Conservation (phyloP, 2,797 vertebrate species). For the Labeo calbasu region DNA sequence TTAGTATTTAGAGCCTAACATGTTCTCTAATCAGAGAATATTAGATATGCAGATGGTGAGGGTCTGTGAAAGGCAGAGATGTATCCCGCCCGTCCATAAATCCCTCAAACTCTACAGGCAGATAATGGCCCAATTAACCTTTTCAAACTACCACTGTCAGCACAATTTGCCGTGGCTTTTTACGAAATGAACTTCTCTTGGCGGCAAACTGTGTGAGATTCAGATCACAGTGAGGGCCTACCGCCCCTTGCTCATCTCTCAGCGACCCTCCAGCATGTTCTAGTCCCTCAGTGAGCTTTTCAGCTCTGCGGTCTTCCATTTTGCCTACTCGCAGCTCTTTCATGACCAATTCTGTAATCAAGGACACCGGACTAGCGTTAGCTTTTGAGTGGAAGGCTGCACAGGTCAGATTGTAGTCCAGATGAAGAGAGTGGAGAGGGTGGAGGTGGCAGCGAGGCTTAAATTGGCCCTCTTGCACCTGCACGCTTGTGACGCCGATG, state of each 20-base stretch:
- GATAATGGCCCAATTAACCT: constrained; percentile 86
- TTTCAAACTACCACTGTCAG: constrained; percentile 80
- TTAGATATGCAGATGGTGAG: constrained; percentile 42
- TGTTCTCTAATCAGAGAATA: constrained; percentile 42
- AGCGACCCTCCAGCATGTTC: constrained; percentile 22
- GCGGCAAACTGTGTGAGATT: constrained; percentile 56
- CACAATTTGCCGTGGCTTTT: constrained; percentile 65
- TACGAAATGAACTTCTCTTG: constrained; percentile 65
- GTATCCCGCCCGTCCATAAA: constrained; percentile 76
- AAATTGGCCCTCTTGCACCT: constrained; percentile 59
- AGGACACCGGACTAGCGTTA: constrained; percentile 53
- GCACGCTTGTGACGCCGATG: constrained; percentile 15
- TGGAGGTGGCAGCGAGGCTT: constrained; percentile 21
- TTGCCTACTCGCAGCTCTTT: constrained; percentile 53
- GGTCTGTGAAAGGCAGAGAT: constrained; percentile 65
- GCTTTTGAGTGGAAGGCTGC: constrained; percentile 55
- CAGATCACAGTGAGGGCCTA: constrained; percentile 66
- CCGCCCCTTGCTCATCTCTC: constrained; percentile 59
- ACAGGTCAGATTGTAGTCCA: constrained; percentile 63
- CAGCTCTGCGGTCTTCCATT: constrained; percentile 62
- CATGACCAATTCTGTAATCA: constrained; percentile 69
- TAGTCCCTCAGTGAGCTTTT: constrained; percentile 64
- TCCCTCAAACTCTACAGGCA: constrained; percentile 81
- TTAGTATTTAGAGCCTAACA: constrained; percentile 4
- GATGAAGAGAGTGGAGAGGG: constrained; percentile 52